Evolutionary conservation across 2,888 invertebrate genomes (phyloP).

Genomic region (Volucella zonaria): DNA sequence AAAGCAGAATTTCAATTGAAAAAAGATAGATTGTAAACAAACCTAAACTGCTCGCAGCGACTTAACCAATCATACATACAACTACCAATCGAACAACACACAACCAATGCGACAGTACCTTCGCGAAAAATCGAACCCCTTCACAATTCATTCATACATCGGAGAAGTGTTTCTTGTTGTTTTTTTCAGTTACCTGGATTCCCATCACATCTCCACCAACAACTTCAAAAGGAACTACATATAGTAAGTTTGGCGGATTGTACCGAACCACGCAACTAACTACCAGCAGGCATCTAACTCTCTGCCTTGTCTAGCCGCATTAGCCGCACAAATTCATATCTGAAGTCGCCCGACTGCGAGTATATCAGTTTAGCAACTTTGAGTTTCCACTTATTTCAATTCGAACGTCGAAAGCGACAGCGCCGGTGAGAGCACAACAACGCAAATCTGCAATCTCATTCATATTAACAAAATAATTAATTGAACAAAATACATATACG

Average conservation of each 20-base stretch:
- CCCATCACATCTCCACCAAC: conserved; percentile 35
- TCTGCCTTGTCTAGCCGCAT: conserved; percentile 50
- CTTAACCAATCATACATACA: conserved; percentile 10
- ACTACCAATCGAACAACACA: conserved; percentile 33
- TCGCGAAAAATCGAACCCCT: conserved; percentile 30
- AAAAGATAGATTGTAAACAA: conserved; percentile 43
- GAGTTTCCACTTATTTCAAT: conserved; percentile 68
- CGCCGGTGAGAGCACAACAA: conserved; percentile 52
- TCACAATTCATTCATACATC: conserved; percentile 45
- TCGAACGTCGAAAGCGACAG: conserved; percentile 71
- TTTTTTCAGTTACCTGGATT: conserved; percentile 37
- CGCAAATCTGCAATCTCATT: conserved; percentile 51
- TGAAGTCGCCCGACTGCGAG: conserved; percentile 52
- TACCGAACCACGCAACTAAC: conserved; percentile 35
- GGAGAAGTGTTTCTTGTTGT: conserved; percentile 6
- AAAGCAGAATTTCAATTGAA: conserved; percentile 32
- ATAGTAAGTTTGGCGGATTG: conserved; percentile 41
- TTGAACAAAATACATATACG: no score
- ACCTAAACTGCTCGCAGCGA: conserved; percentile 20
- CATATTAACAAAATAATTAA: conserved; percentile 17
- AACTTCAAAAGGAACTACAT: conserved; percentile 21
- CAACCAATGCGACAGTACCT: conserved; percentile 44
- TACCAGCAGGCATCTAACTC: conserved; percentile 26
- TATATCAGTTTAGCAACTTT: conserved; percentile 69
- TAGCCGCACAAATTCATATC: conserved; percentile 52